Base-by-base conservation (phyloP, 2,797 vertebrate genomes). In the Pelochelys cantorii region DNA sequence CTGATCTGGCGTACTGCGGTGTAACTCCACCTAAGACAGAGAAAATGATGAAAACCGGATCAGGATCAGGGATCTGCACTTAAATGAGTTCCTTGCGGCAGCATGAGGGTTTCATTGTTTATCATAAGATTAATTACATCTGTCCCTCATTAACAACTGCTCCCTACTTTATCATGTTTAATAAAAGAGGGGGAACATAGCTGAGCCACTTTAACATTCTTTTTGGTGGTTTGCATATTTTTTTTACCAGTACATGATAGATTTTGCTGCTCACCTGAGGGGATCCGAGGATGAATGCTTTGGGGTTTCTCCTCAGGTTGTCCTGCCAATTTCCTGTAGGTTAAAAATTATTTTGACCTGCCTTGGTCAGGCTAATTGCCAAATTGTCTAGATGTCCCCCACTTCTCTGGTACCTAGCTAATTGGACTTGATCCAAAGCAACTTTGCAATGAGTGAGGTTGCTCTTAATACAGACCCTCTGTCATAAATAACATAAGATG, bases 161-260 rank as follows among this genome's bases (percentile, higher is more conserved):
- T 93, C 74, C 31, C 90, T 90, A 87, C 93, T 95, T 96, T 86
- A 94, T 96, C 77, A 81, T 93, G 93, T 95, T 93, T 96, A 95
- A 96, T 59, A 92, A 94, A 96, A 96, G 90, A 17, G 60, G 85
- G 48, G 71, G 1, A 6, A 94, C 94, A 83, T 15, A 91, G 94
- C 96, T 95, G 86, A 68, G 1, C 74, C 92, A 20, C 53, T 71
- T 62, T 22, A 95, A 92, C 95, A 90, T 90, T 93, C 96, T 94
- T 88, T 89, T 86, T 89, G 75, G 62, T 84, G 90, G 77, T 93
- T 93, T 93, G 60, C 86, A 65, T 87, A 93, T 94, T 94, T 87
- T 91, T 90, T 74, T 62, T 34, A 93, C 91, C 91, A 94, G 85
- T 91, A 94, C 86, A 94, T 90, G 92, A 96, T 93, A 95, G 92